Percentiles rank a stretch among this genome's conserved stretches.
Evolutionary conservation across 2,888 invertebrate species (phyloP).

Genomic region (Onthophagus sagittarius): DNA sequence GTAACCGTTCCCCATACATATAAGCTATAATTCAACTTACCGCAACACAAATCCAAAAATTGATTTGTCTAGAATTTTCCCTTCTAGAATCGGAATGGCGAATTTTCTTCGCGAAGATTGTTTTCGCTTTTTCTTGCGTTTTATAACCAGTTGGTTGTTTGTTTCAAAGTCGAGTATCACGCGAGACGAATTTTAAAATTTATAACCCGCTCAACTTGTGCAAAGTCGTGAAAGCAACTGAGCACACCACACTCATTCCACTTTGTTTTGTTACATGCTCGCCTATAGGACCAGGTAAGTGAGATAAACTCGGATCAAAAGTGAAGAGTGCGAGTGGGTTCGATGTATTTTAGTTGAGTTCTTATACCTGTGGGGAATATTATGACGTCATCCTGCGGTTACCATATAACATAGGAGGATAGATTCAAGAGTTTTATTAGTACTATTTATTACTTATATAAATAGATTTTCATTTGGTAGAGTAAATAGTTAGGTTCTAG

Average conservation of each 20-base stretch:
- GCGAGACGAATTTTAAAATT: background rate
- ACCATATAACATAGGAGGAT: background rate
- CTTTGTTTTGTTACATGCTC: slow-evolving; percentile 48
- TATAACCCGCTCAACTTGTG: background rate
- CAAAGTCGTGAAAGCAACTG: slow-evolving; percentile 33
- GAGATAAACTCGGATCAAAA: background rate
- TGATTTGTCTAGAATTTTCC: background rate
- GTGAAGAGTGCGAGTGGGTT: background rate
- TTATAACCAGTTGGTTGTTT: background rate
- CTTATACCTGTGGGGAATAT: background rate
- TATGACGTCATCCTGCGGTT: background rate
- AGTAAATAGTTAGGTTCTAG: background rate
- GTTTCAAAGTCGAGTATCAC: background rate
- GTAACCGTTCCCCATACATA: background rate
- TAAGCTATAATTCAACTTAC: background rate
- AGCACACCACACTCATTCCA: slow-evolving; percentile 45
- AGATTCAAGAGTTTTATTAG: background rate
- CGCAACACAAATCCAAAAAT: background rate
- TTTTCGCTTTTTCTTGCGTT: background rate
- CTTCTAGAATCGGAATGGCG: background rate
- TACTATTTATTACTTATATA: background rate
- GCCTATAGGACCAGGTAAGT: slow-evolving; percentile 30
- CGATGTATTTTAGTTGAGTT: background rate
- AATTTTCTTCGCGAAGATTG: background rate
- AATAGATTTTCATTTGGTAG: background rate